Percentiles rank a stretch among this genome's conserved stretches.
These are phyloP conservation scores for Meteorus sp. DNA, from an alignment of 1,140 invertebrate genomes.

Conservation along the genomic window DNA sequence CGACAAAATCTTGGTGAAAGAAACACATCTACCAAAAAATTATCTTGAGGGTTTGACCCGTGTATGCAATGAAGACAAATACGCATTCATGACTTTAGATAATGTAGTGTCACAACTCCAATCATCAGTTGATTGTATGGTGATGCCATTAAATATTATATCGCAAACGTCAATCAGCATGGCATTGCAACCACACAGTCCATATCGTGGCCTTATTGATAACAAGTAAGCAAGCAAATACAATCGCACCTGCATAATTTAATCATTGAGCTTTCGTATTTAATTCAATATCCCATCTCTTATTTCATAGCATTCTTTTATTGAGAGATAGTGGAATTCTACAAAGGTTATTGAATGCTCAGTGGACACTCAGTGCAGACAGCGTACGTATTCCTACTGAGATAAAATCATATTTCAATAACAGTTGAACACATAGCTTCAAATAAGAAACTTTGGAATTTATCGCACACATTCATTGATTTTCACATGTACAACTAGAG, in stretches of 20 bases:
- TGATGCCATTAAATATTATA: conserved; percentile 50
- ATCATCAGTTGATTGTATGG: conserved; percentile 41
- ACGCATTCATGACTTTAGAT: conserved; percentile 52
- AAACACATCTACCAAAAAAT: conserved; percentile 40
- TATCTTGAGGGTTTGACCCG: conserved; percentile 47
- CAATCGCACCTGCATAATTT: conserved; percentile 7
- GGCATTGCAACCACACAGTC: conserved; percentile 41
- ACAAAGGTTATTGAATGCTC: conserved; percentile 46
- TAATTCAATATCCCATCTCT: background rate
- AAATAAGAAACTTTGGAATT: no score
- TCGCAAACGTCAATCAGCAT: conserved; percentile 51
- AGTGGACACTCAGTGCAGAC: conserved; percentile 37
- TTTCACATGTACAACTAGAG: no score
- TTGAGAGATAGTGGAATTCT: conserved; percentile 52
- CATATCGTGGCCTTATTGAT: conserved; percentile 52
- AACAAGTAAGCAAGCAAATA: conserved; percentile 38
- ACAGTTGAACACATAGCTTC: no score
- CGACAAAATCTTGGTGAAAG: conserved; percentile 36
- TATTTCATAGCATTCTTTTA: conserved; percentile 42
- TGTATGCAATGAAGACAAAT: conserved; percentile 46
- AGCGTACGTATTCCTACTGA: conserved; percentile 30
- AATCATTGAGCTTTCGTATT: conserved; percentile 1
- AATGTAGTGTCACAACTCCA: conserved; percentile 45
- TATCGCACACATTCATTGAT: no score
- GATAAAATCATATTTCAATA: conserved; percentile 7